Conservation (phyloP, 1,140 invertebrate genomes). For the Pseudobourletiella spinata region DNA sequence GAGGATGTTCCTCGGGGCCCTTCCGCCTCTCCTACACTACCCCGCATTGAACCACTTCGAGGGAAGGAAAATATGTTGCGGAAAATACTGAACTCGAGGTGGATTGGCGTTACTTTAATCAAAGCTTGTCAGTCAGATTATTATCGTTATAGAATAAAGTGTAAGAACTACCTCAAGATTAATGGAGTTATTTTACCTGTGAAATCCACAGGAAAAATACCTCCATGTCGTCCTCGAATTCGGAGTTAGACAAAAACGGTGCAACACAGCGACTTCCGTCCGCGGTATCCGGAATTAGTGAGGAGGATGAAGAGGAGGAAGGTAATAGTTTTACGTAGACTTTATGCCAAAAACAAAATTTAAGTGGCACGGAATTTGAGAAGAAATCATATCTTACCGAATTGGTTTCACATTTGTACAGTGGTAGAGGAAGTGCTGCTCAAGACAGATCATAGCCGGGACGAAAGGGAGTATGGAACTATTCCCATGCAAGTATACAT, state of each 20-base stretch:
- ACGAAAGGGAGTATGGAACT: slow-evolving; percentile 54
- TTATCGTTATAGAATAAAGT: no score
- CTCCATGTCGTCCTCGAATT: not conserved
- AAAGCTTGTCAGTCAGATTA: no score
- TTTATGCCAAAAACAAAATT: no score
- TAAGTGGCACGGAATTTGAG: no score
- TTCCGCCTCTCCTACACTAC: not conserved
- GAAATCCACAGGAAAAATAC: not conserved
- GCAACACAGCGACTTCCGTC: slow-evolving; percentile 38
- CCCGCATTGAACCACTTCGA: no score
- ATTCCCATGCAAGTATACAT: slow-evolving; percentile 53
- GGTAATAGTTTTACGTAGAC: no score
- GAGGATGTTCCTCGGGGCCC: slow-evolving; percentile 22
- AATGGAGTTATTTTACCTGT: not conserved
- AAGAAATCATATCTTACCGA: no score
- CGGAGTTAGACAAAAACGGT: not conserved
- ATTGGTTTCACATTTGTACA: slow-evolving; percentile 6
- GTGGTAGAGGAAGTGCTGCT: slow-evolving; percentile 24
- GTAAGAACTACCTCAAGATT: no score
- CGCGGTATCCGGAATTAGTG: slow-evolving; percentile 41
- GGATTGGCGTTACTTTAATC: no score
- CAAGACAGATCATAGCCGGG: slow-evolving; percentile 37
- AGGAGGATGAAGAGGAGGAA: slow-evolving; percentile 44
- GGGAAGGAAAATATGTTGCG: slow-evolving; percentile 3
- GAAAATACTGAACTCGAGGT: not conserved